Evolutionary conservation across 2,113 vertebrate genomes (phyloP).

Genomic region (Eptesicus fuscus): DNA sequence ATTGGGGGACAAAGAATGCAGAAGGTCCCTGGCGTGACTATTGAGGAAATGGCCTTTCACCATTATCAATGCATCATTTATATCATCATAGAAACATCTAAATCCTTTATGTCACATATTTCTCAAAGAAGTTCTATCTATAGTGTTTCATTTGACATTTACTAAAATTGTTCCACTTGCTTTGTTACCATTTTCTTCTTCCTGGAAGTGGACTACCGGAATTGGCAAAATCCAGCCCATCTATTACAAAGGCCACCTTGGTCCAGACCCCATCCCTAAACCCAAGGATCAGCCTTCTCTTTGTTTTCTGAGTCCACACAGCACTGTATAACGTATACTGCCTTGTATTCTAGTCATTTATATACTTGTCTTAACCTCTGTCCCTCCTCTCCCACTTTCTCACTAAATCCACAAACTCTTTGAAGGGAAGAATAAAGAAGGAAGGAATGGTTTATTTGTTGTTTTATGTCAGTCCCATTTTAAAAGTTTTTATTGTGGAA

Average conservation of each 20-base stretch:
- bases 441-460: background rate
- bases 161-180: background rate
- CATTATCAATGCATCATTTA: background rate
- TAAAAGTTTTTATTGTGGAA: background rate
- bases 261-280: background rate
- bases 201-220: background rate
- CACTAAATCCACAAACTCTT: background rate
- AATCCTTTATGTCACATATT: background rate
- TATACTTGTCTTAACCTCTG: background rate
- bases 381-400: background rate
- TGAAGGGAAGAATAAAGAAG: background rate
- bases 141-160: slow-evolving; percentile 7
- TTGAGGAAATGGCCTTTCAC: slow-evolving; percentile 10
- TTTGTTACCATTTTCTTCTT: slow-evolving; percentile 20
- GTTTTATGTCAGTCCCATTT: background rate
- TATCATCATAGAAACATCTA: background rate
- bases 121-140: slow-evolving; percentile 5
- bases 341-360: background rate
- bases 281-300: background rate
- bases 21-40: background rate
- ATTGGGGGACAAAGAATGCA: background rate
- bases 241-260: background rate
- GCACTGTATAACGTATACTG: background rate
- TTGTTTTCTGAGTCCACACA: background rate
- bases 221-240: background rate